Percentiles rank a stretch among this genome's conserved stretches.
phyloP scores from a whole-genome alignment of 1,140 invertebrate genomes.

The Ptiloglossa arizonensis region DNA sequence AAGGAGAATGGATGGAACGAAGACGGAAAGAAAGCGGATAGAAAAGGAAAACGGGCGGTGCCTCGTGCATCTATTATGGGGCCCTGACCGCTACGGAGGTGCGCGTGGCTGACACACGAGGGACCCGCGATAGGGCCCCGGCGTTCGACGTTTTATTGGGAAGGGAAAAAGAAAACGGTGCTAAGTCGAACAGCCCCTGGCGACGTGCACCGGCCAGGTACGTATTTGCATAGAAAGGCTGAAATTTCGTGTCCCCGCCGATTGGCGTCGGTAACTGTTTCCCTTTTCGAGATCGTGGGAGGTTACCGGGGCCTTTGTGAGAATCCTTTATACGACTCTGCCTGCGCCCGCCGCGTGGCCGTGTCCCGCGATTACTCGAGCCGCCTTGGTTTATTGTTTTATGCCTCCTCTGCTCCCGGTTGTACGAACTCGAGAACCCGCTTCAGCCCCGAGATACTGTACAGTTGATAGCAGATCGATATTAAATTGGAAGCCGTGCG shows the following conservation, averaged over 20 bases:
- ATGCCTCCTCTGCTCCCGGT: not conserved
- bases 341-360: not conserved
- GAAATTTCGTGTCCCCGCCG: conserved; percentile 58
- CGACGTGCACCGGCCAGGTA: conserved; percentile 51
- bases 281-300: conserved; percentile 63
- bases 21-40: conserved; percentile 48
- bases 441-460: not conserved
- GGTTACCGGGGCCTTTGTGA: conserved; percentile 46
- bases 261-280: conserved; percentile 58
- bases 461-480: not conserved
- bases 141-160: conserved; percentile 75
- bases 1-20: conserved; percentile 46
- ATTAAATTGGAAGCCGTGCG: not conserved
- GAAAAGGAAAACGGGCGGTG: conserved; percentile 71
- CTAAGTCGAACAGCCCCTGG: conserved; percentile 50
- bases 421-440: not conserved
- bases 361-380: not conserved
- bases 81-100: conserved; percentile 73
- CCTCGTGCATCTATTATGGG: conserved; percentile 79
- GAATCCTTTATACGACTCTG: conserved; percentile 57
- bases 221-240: conserved; percentile 72
- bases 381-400: conserved; percentile 24
- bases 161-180: conserved; percentile 64
- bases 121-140: conserved; percentile 62
- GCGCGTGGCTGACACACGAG: conserved; percentile 81